Evolutionary conservation across 2,888 invertebrate species (phyloP).

Genomic region (Pegoplata infirma): DNA sequence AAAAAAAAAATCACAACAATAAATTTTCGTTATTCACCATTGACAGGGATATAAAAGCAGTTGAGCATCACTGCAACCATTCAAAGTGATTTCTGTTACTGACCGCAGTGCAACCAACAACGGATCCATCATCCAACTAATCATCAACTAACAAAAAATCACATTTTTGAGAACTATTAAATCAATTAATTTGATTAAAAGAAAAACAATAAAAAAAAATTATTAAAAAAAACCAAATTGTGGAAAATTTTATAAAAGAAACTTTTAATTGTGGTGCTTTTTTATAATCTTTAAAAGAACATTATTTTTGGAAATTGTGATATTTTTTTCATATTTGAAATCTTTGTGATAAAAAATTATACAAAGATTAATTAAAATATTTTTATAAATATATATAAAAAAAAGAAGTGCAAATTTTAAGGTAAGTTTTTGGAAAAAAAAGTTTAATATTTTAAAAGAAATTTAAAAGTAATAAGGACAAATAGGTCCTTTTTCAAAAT

Average conservation of each 20-base stretch:
- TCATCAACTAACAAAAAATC: constrained; percentile 50
- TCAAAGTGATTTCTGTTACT: constrained; percentile 76
- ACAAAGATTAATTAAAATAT: constrained; percentile 41
- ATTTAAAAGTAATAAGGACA: neutral
- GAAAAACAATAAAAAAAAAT: constrained; percentile 33
- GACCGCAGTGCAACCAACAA: constrained; percentile 67
- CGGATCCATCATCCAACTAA: constrained; percentile 28
- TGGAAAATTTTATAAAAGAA: constrained; percentile 28
- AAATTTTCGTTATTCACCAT: constrained; percentile 63
- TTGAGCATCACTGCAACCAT: constrained; percentile 72
- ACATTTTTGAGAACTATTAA: constrained; percentile 37
- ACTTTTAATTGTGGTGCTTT: constrained; percentile 42
- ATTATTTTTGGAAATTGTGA: constrained; percentile 43
- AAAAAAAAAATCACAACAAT: constrained; percentile 41
- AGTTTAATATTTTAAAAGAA: neutral
- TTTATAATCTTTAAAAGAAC: neutral
- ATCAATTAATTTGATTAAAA: constrained; percentile 33
- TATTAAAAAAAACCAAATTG: constrained; percentile 25
- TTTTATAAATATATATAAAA: constrained; percentile 37
- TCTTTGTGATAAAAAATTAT: constrained; percentile 44
- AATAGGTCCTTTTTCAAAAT: neutral
- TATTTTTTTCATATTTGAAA: constrained; percentile 50
- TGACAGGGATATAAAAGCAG: constrained; percentile 72
- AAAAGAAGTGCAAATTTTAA: constrained; percentile 60
- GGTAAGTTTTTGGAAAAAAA: constrained; percentile 46